These are phyloP conservation scores for Epirrita christyi DNA, from an alignment of 2,888 invertebrate genomes.

Conservation along the genomic window DNA sequence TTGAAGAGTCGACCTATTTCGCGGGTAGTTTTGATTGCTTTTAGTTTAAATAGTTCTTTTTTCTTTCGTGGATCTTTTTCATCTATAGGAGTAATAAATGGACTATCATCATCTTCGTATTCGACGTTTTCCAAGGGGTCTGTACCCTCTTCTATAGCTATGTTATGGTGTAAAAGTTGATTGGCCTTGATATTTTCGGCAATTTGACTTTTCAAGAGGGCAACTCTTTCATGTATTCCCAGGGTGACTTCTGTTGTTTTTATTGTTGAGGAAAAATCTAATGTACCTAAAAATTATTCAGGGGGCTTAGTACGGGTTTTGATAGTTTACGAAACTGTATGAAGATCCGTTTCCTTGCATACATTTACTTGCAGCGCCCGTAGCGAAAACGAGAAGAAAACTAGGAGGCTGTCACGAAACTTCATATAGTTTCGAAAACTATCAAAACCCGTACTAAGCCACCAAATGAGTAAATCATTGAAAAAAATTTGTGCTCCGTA, in stretches of 20 bases:
- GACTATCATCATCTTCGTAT: slow-evolving; percentile 34
- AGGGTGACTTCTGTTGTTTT: slow-evolving; percentile 12
- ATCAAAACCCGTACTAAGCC: too few relatives aligned
- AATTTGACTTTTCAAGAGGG: slow-evolving; percentile 38
- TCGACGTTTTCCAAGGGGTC: slow-evolving; percentile 29
- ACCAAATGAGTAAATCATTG: too few relatives aligned
- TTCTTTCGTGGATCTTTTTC: slow-evolving; percentile 42
- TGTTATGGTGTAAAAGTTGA: too few relatives aligned
- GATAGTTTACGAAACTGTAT: too few relatives aligned
- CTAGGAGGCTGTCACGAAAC: too few relatives aligned
- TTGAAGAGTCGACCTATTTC: neutral
- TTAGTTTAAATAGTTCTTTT: slow-evolving; percentile 33
- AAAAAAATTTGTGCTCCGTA: too few relatives aligned
- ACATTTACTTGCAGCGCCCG: too few relatives aligned
- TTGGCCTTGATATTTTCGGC: slow-evolving; percentile 27
- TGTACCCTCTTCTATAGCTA: too few relatives aligned
- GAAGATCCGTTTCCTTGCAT: too few relatives aligned
- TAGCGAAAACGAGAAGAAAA: too few relatives aligned
- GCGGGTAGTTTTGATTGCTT: slow-evolving; percentile 29
- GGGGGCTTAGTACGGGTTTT: too few relatives aligned
- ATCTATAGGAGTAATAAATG: slow-evolving; percentile 43
- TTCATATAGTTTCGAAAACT: too few relatives aligned
- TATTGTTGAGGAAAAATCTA: neutral
- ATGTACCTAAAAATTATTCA: slow-evolving; percentile 13
- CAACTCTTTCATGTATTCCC: slow-evolving; percentile 33